phyloP scores from a whole-genome alignment of 2,888 invertebrate genomes.

The Liodrosophila aerea region DNA sequence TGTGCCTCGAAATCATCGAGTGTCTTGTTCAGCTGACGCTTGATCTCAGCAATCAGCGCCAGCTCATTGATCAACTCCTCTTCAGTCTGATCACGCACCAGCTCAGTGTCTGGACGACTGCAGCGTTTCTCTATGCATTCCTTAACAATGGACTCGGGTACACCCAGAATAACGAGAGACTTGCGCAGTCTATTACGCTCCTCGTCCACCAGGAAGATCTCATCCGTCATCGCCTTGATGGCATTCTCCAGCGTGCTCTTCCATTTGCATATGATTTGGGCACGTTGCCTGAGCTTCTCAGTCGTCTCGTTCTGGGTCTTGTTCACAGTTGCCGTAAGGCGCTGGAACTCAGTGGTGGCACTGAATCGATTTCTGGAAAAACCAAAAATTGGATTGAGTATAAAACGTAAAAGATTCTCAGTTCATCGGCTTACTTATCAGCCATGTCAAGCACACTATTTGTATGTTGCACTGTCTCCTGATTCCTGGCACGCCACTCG shows the following conservation, averaged over 20 bases:
- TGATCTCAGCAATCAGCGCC: constrained; percentile 87
- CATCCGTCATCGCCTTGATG: constrained; percentile 87
- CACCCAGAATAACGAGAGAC: constrained; percentile 86
- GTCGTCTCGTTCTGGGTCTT: constrained; percentile 88
- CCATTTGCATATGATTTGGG: constrained; percentile 88
- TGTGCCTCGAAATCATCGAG: constrained; percentile 88
- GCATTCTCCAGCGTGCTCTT: constrained; percentile 89
- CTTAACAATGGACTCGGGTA: constrained; percentile 89
- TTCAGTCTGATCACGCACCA: constrained; percentile 89
- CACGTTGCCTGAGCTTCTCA: constrained; percentile 86
- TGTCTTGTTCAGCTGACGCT: constrained; percentile 85
- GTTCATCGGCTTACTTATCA: constrained; percentile 81
- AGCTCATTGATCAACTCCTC: constrained; percentile 90
- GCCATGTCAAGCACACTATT: constrained; percentile 84
- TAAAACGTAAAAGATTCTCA: background rate
- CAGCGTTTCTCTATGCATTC: constrained; percentile 89
- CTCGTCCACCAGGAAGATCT: constrained; percentile 87
- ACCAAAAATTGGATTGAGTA: background rate
- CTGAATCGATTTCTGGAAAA: constrained; percentile 84
- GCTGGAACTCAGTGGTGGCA: constrained; percentile 86
- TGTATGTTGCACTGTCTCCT: constrained; percentile 83
- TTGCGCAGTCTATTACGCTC: constrained; percentile 87
- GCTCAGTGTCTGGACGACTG: constrained; percentile 87
- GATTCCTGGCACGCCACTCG: constrained; percentile 88
- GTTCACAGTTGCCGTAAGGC: constrained; percentile 86